A percentile compares a stretch with the other conserved stretches of the same genome.
Evolutionary conservation across 2,797 vertebrate genomes (phyloP).

Genomic region (Fratercula arctica): DNA sequence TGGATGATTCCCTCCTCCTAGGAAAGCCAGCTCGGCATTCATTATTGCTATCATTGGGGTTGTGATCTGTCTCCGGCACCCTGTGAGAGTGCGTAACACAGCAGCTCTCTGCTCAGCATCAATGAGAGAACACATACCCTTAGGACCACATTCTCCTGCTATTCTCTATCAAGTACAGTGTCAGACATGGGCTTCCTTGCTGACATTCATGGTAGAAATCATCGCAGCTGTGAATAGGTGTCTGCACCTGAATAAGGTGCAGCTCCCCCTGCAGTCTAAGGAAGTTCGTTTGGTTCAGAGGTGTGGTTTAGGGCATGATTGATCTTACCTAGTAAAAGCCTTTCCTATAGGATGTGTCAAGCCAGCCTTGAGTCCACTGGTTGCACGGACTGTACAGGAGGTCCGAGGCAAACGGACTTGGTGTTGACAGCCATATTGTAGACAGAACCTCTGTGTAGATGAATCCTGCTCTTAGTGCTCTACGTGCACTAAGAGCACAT

Average conservation of each 20-base stretch:
- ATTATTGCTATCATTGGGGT: background rate
- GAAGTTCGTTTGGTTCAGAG: background rate
- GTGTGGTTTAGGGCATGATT: background rate
- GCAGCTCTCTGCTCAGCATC: background rate
- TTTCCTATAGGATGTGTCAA: background rate
- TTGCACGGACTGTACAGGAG: background rate
- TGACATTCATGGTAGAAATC: background rate
- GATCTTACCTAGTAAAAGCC: background rate
- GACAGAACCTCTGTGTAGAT: background rate
- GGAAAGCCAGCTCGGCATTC: background rate
- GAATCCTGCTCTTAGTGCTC: background rate
- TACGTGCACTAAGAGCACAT: background rate
- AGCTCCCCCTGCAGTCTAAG: background rate
- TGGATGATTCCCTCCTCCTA: background rate
- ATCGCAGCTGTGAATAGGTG: background rate
- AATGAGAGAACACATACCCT: background rate
- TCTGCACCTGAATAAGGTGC: background rate
- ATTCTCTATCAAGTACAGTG: background rate
- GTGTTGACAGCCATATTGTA: background rate
- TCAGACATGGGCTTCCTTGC: background rate
- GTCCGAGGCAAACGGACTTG: background rate
- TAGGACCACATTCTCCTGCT: background rate
- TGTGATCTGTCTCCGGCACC: background rate
- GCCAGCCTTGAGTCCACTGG: background rate
- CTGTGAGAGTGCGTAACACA: fast-evolving